Conservation (phyloP, 2,797 vertebrate species). For the Molossus alvarezi region DNA sequence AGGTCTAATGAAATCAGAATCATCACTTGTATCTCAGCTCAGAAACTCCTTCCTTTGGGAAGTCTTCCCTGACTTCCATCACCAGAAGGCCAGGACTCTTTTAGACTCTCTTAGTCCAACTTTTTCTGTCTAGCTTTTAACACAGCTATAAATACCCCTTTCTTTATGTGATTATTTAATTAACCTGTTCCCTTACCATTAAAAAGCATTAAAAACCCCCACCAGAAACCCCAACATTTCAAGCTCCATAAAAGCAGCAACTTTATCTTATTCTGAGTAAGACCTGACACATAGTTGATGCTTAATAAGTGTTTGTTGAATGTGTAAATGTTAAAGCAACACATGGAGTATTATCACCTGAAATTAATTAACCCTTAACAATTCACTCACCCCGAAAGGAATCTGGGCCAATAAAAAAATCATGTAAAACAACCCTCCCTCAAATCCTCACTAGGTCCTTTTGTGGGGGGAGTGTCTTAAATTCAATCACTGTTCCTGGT, state of each 20-base stretch:
- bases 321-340: neutral
- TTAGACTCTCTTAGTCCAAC: neutral
- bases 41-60: constrained; percentile 6
- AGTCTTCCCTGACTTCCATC: neutral
- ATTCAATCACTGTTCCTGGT: neutral
- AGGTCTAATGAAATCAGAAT: neutral
- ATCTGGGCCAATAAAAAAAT: neutral
- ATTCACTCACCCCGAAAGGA: neutral
- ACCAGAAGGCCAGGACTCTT: neutral
- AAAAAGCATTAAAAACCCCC: neutral
- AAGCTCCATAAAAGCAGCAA: neutral
- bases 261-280: neutral
- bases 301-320: neutral
- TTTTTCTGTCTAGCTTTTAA: neutral
- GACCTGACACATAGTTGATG: neutral
- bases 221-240: neutral
- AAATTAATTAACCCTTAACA: constrained; percentile 9
- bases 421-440: neutral
- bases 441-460: neutral
- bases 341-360: neutral
- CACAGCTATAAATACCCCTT: neutral
- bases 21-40: neutral
- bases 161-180: neutral
- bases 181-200: neutral
- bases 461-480: neutral